Evolutionary conservation across 2,888 invertebrate genomes (phyloP), one percentile per base, ranked within the genome.

Genomic region (Ceramica pisi): DNA sequence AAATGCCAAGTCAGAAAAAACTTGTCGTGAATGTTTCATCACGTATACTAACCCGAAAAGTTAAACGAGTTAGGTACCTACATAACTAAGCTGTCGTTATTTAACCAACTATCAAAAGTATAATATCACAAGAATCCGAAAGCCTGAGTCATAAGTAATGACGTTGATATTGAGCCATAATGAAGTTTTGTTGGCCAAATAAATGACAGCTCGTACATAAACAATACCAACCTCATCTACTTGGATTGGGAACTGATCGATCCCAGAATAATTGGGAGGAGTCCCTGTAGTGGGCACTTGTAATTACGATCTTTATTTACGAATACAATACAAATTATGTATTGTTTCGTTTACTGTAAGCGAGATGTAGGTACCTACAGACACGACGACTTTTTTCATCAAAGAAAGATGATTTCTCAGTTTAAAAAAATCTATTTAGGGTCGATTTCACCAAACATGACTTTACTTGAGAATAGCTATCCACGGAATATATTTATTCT

Each of bases 291-390:
- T 59, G 10, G 44, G 26, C 44, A 51, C 19, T 70, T 35, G n/a
- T 65, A 61, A 56, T 64, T 70, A 61, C 46, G 46, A 31, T 23
- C 23, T 14, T 44, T 48, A 71, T 61, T 50, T 44, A 51, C 53
- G 16, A 26, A 73, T 0, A 23, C 14, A 57, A 44, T 50, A 56
- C 12, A n/a, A n/a, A 80, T 68, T 72, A 81, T 83, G 83, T 78
- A 81, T 84, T 84, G 85, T 84, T 84, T 84, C 73, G 68, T 79
- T 82, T 61, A 60, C 60, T 85, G 7, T 46, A 46, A 44, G 0
- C 8, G 8, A 46, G 19, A 19, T 19, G 19, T 41, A 41, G 14
- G 16, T 14, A 41, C 31, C 31, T 31, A 41, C 41, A 41, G 14
- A 5, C 14, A 41, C 46, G 46, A 8, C 10, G 19, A 19, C 46